These are phyloP conservation scores for Mastacembelus armatus DNA, from an alignment of 2,797 vertebrate species.

Conservation along the genomic window DNA sequence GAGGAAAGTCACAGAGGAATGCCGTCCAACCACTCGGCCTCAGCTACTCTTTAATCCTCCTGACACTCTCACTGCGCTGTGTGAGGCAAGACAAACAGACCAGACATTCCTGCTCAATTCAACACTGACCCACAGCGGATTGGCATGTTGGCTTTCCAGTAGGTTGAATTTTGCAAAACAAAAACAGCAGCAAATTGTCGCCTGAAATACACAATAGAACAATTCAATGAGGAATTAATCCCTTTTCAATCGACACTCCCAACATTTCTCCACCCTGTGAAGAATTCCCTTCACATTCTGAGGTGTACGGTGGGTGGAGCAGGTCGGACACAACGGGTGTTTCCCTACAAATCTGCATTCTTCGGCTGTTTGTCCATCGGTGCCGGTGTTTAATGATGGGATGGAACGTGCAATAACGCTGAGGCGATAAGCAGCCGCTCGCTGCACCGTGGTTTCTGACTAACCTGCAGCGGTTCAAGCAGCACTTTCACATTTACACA, in stretches of 20 bases:
- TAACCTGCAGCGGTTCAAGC: neutral
- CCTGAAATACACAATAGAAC: neutral
- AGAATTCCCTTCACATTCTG: neutral
- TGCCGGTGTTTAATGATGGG: slow-evolving; percentile 37
- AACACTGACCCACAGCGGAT: neutral
- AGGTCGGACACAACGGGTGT: slow-evolving; percentile 29
- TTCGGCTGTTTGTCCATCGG: slow-evolving; percentile 11
- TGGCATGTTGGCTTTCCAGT: neutral
- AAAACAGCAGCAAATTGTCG: neutral
- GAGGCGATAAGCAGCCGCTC: slow-evolving; percentile 44
- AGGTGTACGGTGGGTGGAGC: slow-evolving; percentile 27
- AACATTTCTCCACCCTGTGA: slow-evolving; percentile 1
- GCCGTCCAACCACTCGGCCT: slow-evolving; percentile 55
- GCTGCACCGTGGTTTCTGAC: neutral
- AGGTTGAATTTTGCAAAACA: neutral
- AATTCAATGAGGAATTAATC: too few relatives aligned
- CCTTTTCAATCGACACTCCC: slow-evolving; percentile 2
- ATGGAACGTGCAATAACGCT: slow-evolving; percentile 56
- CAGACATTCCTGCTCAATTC: slow-evolving; percentile 55
- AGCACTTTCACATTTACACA: neutral
- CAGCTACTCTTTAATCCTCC: slow-evolving; percentile 68
- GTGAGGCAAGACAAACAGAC: slow-evolving; percentile 46
- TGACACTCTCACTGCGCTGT: slow-evolving; percentile 53
- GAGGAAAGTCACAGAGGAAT: slow-evolving; percentile 67
- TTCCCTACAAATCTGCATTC: slow-evolving; percentile 32